Evolutionary conservation across 2,113 vertebrate species (phyloP), one percentile per base, ranked within the genome.

Genomic region (Epinephelus fuscoguttatus): DNA sequence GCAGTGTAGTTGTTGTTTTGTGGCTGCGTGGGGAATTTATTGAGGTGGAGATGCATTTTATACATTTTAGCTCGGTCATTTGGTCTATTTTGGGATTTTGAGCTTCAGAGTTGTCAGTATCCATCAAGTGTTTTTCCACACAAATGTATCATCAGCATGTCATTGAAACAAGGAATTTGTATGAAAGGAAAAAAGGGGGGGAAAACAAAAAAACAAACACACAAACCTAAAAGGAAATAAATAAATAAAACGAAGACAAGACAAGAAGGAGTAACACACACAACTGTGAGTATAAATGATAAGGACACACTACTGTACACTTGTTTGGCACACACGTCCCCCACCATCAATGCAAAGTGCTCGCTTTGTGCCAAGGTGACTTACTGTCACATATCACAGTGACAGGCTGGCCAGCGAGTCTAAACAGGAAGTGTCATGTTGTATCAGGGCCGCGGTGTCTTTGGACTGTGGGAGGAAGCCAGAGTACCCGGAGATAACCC

Each of bases 351-450:
- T 19, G 59, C 64, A 67, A 30, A 56, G 49, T 13, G 63, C 52
- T 56, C 40, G 9, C 49, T 47, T 55, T 47, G 61, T 42, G 59
- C 62, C 19, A 2, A 60, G 42, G 78, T 70, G 80, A 84, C 80
- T 75, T n/a, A 1, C 2, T 80, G 70, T 84, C 75, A 67, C 59
- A 37, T 85, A 50, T 81, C 84, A 49, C 50, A 49, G 71, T 64
- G 90, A 78, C 82, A 80, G 75, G 74, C 84, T 25, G 89, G 23
- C 47, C 80, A 9, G 4, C 76, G 88, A 87, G 82, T 68, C 62
- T 61, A 19, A 87, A 50, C 88, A 90, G 91, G 89, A 89, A 88
- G 85, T 73, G 89, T 78, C 77, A 45, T 5, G 74, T 68, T 14
- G 66, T 83, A 78, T 84, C 87, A 71, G 85, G 75, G 55, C 59